These are phyloP conservation scores for Lissocephala sabroskyi DNA, from an alignment of 2,888 invertebrate genomes.

Conservation along the genomic window DNA sequence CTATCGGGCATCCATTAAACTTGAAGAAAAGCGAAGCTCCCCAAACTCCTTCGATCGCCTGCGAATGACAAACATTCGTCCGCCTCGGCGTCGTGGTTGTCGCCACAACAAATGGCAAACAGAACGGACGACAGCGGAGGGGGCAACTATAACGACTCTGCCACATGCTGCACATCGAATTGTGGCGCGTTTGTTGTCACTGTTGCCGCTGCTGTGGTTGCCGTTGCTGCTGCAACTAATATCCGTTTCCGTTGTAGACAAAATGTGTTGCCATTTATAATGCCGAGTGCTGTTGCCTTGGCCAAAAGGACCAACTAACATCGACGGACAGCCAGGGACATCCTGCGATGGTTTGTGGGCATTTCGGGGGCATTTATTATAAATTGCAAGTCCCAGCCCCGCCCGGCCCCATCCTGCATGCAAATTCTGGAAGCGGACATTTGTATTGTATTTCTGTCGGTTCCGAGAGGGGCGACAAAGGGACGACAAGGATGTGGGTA, in stretches of 20 bases:
- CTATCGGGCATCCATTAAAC: constrained; percentile 52
- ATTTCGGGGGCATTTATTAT: no score
- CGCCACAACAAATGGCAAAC: constrained; percentile 35
- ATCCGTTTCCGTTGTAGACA: constrained; percentile 69
- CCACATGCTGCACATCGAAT: constrained; percentile 35
- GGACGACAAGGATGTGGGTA: no score
- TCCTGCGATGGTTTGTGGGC: no score
- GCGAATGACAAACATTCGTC: constrained; percentile 11
- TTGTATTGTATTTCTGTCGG: no score
- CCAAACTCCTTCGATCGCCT: constrained; percentile 2
- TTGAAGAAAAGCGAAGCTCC: constrained; percentile 28
- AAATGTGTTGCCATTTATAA: constrained; percentile 69
- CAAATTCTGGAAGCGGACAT: no score
- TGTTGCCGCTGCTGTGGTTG: constrained; percentile 23
- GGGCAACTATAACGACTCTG: constrained; percentile 11
- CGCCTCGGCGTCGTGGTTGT: constrained; percentile 42
- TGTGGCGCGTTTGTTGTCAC: constrained; percentile 23
- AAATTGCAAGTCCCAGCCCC: no score
- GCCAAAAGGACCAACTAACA: no score
- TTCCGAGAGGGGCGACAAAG: no score
- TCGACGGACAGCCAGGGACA: no score
- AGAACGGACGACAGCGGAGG: no score
- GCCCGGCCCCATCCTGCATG: no score
- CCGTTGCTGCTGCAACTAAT: constrained; percentile 51
- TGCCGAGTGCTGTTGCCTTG: constrained; percentile 15